These are phyloP conservation scores for Cliona cf. orientalis DNA, from an alignment of 37 sponge, comb jelly and placozoan genomes.

Conservation along the genomic window DNA sequence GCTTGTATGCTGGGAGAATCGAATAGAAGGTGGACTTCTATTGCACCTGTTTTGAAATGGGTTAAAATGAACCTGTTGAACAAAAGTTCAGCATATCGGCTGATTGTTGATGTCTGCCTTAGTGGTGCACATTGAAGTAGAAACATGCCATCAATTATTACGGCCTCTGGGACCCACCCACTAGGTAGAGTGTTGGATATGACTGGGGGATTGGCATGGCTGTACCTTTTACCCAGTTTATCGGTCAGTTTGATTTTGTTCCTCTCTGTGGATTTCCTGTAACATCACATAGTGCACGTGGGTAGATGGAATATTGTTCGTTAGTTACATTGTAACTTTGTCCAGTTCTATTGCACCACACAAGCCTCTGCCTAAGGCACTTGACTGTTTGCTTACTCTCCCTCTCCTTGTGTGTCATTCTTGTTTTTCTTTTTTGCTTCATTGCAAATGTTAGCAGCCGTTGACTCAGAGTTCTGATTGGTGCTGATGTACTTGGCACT, in stretches of 20 bases:
- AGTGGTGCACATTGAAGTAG: slow-evolving; percentile 6
- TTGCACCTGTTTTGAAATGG: not conserved
- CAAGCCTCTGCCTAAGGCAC: not conserved
- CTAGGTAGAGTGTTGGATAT: not conserved
- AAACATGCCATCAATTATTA: slow-evolving; percentile 17
- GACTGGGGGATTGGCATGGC: not conserved
- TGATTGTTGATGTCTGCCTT: not conserved
- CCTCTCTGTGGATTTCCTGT: not conserved
- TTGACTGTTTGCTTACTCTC: not conserved
- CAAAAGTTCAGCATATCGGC: not conserved
- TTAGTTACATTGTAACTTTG: not conserved
- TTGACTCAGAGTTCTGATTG: not conserved
- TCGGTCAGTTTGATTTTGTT: not conserved
- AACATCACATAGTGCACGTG: not conserved
- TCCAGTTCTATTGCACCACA: not conserved
- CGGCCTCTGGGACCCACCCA: not conserved
- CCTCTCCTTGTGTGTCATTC: not conserved
- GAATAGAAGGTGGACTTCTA: slow-evolving; percentile 8
- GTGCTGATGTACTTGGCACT: not conserved
- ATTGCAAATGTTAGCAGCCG: not conserved
- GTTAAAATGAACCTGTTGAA: not conserved
- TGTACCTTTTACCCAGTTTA: not conserved
- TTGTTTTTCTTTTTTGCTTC: not conserved
- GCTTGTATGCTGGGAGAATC: not conserved
- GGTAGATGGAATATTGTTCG: not conserved